phyloP scores from a whole-genome alignment of 2,113 vertebrate species.

The Pampusana beccarii region DNA sequence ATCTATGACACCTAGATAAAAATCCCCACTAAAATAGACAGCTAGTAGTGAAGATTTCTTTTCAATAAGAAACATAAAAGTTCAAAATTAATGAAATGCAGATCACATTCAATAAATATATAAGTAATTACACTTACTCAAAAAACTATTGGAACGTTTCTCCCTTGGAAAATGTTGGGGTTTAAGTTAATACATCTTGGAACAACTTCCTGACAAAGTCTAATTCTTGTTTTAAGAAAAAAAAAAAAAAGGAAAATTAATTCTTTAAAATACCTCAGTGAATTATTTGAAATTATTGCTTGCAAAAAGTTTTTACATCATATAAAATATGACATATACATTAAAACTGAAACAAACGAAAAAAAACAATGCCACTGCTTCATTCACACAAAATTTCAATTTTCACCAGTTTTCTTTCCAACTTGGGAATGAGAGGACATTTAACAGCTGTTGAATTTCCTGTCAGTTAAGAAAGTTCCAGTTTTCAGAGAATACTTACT shows the following conservation, averaged over 20 bases:
- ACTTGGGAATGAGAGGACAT: background rate
- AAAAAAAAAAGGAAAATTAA: background rate
- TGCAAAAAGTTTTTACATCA: background rate
- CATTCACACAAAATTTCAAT: background rate
- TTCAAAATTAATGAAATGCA: background rate
- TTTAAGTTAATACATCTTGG: background rate
- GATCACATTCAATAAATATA: constrained; percentile 2
- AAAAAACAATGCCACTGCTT: background rate
- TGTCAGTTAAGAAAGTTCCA: background rate
- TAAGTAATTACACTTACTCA: background rate
- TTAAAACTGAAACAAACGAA: background rate
- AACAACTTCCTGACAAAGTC: background rate
- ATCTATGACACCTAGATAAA: constrained; percentile 12
- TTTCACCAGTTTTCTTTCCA: background rate
- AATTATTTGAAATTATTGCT: background rate
- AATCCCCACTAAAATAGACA: background rate
- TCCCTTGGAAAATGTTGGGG: background rate
- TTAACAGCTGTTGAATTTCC: background rate
- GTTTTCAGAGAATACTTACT: background rate
- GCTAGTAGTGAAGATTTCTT: background rate
- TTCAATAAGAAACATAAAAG: background rate
- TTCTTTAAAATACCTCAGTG: background rate
- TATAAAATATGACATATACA: background rate
- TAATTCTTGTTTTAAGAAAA: background rate
- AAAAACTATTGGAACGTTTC: background rate